These are phyloP conservation scores for Heteractis magnifica DNA, from an alignment of 92 coral and sea anemone genomes.

Conservation along the genomic window DNA sequence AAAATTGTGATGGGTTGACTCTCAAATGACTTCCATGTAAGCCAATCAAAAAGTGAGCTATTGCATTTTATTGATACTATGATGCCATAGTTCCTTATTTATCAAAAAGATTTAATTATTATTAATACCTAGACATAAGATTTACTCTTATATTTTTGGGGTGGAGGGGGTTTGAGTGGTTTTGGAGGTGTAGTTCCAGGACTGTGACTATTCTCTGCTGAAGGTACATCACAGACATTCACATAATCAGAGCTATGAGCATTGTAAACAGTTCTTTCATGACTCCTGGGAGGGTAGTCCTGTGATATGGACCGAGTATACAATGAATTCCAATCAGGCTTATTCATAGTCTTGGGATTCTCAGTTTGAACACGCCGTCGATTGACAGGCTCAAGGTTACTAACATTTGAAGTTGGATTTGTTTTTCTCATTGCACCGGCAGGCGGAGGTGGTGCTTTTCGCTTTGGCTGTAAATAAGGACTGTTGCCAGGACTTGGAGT, in stretches of 20 bases:
- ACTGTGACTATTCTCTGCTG: conserved; percentile 28
- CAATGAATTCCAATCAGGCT: conserved; percentile 40
- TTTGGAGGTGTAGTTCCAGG: conserved; percentile 35
- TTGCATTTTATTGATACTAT: not conserved
- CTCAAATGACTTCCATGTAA: no score
- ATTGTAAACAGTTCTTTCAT: conserved; percentile 39
- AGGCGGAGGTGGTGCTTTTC: conserved; percentile 74
- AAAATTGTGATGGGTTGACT: no score
- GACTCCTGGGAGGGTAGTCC: conserved; percentile 39
- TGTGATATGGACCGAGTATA: conserved; percentile 48
- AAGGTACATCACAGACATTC: conserved; percentile 59
- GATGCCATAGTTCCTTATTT: not conserved
- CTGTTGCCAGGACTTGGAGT: conserved; percentile 18
- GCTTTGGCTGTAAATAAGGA: conserved; percentile 57
- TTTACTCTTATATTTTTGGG: conserved; percentile 36
- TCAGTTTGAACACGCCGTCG: conserved; percentile 76
- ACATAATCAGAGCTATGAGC: conserved; percentile 67
- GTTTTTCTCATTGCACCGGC: conserved; percentile 21
- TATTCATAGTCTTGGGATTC: conserved; percentile 57
- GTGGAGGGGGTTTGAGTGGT: conserved; percentile 74
- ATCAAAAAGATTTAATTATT: no score
- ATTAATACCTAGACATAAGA: conserved; percentile 4
- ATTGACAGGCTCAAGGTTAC: conserved; percentile 41
- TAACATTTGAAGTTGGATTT: conserved; percentile 10
- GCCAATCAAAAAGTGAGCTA: no score